These are phyloP conservation scores for Mormyrus iriodes DNA, from an alignment of 2,113 vertebrate genomes.

Conservation along the genomic window DNA sequence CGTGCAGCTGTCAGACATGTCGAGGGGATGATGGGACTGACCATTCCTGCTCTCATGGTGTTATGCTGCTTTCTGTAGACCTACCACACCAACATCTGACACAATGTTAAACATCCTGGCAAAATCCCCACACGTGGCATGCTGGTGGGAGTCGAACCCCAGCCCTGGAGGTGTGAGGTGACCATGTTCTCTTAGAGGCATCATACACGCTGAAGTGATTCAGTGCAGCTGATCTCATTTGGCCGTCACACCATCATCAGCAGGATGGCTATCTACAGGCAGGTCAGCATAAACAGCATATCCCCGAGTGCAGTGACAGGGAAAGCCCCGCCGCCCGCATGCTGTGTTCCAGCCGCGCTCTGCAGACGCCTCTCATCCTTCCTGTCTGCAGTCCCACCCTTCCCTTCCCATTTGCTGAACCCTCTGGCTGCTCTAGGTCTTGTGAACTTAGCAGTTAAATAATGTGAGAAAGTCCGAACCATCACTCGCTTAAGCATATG, in stretches of 20 bases:
- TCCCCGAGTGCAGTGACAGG: neutral
- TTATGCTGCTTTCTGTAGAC: neutral
- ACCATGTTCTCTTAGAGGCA: neutral
- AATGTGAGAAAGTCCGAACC: neutral
- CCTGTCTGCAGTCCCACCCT: neutral
- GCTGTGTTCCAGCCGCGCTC: neutral
- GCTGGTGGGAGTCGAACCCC: neutral
- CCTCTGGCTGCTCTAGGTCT: neutral
- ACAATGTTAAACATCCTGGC: neutral
- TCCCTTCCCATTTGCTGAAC: neutral
- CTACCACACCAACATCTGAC: neutral
- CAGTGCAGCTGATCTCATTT: neutral
- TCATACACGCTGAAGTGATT: neutral
- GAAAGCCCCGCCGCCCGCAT: neutral
- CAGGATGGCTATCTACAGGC: neutral
- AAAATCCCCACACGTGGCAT: neutral
- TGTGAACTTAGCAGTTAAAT: neutral
- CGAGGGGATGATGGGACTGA: neutral
- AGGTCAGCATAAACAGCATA: neutral
- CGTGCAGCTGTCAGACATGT: neutral
- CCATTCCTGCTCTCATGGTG: neutral
- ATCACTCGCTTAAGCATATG: neutral
- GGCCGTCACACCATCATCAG: neutral
- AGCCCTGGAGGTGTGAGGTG: neutral
- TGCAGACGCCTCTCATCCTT: neutral